Conservation (phyloP, 2,797 vertebrate species). For the Erpetoichthys calabaricus region DNA sequence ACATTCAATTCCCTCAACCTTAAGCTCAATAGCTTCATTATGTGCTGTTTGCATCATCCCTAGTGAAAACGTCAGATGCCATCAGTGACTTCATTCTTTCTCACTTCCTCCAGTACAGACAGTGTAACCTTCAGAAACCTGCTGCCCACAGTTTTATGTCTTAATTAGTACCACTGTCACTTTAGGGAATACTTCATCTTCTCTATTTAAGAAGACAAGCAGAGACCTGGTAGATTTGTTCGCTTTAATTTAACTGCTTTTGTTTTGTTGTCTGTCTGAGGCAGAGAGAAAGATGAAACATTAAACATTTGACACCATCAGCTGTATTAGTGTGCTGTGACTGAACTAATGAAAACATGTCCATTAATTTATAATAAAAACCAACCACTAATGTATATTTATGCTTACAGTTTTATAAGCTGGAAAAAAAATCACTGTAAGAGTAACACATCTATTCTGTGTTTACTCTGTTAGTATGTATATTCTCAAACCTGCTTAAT, state of each 20-base stretch:
- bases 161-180: conserved; percentile 51
- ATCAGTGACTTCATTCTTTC: conserved; percentile 54
- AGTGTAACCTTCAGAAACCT: conserved; percentile 54
- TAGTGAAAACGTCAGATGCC: conserved; percentile 48
- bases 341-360: too few relatives aligned
- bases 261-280: not conserved
- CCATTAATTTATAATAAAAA: too few relatives aligned
- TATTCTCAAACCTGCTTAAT: too few relatives aligned
- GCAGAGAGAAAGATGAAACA: too few relatives aligned
- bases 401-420: too few relatives aligned
- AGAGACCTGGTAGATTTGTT: conserved; percentile 2
- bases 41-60: conserved; percentile 48
- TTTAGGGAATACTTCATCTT: conserved; percentile 19
- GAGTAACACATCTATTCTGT: too few relatives aligned
- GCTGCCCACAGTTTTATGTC: conserved; percentile 46
- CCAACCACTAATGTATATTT: too few relatives aligned
- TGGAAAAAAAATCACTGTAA: too few relatives aligned
- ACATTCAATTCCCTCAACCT: conserved; percentile 17
- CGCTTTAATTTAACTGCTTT: not conserved
- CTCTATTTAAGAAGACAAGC: conserved; percentile 22
- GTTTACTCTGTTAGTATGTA: too few relatives aligned
- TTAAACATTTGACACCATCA: too few relatives aligned
- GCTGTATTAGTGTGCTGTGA: too few relatives aligned
- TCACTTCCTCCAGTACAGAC: conserved; percentile 40
- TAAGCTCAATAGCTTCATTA: conserved; percentile 40